phyloP scores from a whole-genome alignment of 2,888 invertebrate genomes.

The Clostera curtula region DNA sequence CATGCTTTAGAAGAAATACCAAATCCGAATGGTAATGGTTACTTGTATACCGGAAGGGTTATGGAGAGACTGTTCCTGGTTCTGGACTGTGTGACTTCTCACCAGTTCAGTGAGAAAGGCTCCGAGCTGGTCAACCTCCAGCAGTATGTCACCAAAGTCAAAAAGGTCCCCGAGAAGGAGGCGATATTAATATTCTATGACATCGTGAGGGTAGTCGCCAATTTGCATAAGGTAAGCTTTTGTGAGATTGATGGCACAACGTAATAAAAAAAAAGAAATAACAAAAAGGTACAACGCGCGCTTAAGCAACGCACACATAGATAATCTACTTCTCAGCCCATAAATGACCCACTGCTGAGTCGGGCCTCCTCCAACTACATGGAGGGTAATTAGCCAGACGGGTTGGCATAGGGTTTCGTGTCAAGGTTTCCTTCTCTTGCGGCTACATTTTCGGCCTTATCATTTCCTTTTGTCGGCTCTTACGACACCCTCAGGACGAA shows the following conservation, averaged over 20 bases:
- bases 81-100: constrained; percentile 82
- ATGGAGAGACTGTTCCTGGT: constrained; percentile 80
- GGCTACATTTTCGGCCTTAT: no score
- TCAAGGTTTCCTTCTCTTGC: no score
- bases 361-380: no score
- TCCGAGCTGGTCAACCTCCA: constrained; percentile 80
- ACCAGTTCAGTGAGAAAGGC: constrained; percentile 75
- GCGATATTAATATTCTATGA: constrained; percentile 83
- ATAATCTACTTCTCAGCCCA: no score
- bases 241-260: background rate
- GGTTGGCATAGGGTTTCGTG: no score
- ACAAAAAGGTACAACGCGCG: no score
- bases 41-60: constrained; percentile 73
- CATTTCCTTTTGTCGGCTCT: no score
- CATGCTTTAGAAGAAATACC: constrained; percentile 79
- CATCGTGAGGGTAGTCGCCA: constrained; percentile 82
- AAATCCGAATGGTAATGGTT: constrained; percentile 57
- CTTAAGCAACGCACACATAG: no score
- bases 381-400: no score
- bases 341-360: no score
- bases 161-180: constrained; percentile 83
- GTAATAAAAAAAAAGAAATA: no score
- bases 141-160: constrained; percentile 84
- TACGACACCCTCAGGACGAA: no score
- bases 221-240: constrained; percentile 78